A percentile compares a stretch with the other conserved stretches of the same genome.
Evolutionary conservation across 2,797 vertebrate species (phyloP).

Genomic region (Sus cebifrons): DNA sequence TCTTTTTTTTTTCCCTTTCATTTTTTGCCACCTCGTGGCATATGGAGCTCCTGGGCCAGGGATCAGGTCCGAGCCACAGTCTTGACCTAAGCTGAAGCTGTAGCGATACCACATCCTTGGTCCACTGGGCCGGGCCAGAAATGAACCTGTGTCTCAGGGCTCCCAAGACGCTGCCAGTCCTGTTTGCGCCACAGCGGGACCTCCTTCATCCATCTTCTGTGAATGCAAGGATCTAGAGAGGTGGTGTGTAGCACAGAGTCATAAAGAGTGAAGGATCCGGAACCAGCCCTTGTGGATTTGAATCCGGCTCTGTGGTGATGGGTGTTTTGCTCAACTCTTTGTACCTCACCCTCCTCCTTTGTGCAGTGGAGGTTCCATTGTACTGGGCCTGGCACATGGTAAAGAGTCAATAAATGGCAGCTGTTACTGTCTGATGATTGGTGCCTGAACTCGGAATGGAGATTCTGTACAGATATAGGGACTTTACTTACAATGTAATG

Average conservation of each 20-base stretch:
- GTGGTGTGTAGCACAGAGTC: neutral
- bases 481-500: neutral
- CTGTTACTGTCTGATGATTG: neutral
- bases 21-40: too few species aligned
- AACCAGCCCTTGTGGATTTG: neutral
- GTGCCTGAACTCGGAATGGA: slow-evolving; percentile 2
- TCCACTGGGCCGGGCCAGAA: too few species aligned
- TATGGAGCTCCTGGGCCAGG: too few species aligned
- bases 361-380: neutral
- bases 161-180: too few species aligned
- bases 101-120: too few species aligned
- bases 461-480: neutral
- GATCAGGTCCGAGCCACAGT: too few species aligned
- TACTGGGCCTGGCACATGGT: neutral
- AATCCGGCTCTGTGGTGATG: neutral
- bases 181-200: too few species aligned
- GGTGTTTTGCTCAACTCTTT: neutral
- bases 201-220: neutral
- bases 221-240: neutral
- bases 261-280: neutral
- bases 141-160: too few species aligned
- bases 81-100: too few species aligned
- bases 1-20: neutral
- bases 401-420: neutral
- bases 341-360: neutral